Evolutionary conservation across 2,888 invertebrate species (phyloP).

Genomic region (Eristalis pertinax): DNA sequence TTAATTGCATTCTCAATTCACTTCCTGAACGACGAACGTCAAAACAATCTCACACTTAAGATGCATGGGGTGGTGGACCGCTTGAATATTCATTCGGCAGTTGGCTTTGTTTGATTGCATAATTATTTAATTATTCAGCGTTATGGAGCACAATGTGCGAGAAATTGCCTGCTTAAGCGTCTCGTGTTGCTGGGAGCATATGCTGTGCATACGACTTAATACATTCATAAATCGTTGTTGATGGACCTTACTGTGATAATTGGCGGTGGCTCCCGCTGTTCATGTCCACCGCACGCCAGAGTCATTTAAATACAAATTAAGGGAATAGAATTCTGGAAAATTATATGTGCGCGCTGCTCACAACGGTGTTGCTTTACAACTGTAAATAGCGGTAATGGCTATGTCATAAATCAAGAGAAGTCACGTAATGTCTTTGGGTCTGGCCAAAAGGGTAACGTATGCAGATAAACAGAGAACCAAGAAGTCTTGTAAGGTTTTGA

Average conservation of each 20-base stretch:
- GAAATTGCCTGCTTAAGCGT: background rate
- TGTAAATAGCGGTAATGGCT: background rate
- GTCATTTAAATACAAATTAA: background rate
- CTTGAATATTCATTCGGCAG: constrained; percentile 21
- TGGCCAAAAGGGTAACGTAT: background rate
- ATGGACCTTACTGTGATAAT: background rate
- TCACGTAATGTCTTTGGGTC: background rate
- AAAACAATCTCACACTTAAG: background rate
- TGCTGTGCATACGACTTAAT: too few species aligned
- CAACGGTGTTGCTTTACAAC: background rate
- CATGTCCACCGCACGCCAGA: background rate
- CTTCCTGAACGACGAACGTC: background rate
- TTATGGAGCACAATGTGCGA: constrained; percentile 8
- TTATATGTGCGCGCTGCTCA: background rate
- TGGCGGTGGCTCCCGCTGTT: background rate
- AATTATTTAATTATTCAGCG: constrained; percentile 24
- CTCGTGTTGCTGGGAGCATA: background rate
- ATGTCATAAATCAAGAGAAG: background rate
- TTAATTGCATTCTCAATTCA: constrained; percentile 1
- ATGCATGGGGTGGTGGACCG: background rate
- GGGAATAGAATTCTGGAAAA: background rate
- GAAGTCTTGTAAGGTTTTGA: background rate
- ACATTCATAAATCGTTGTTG: background rate
- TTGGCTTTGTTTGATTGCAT: constrained; percentile 16
- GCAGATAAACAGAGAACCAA: background rate